phyloP scores from a whole-genome alignment of 2,113 vertebrate species.

The Chaenogobius annularis region DNA sequence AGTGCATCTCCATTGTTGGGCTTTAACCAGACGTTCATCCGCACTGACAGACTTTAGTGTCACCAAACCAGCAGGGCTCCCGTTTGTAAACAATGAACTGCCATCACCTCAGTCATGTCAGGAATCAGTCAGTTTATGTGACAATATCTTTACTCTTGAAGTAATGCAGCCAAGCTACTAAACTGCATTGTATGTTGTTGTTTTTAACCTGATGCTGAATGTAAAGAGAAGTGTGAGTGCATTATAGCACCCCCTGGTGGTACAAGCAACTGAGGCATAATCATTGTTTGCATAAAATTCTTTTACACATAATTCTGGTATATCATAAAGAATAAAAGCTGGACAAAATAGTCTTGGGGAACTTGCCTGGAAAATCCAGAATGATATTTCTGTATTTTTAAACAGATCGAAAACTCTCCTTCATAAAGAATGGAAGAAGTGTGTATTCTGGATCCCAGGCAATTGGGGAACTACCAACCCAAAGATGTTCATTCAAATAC shows the following conservation, averaged over 20 bases:
- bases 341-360: neutral
- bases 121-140: neutral
- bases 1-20: constrained; percentile 45
- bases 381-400: no score
- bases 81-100: constrained; percentile 3
- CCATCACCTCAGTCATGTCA: constrained; percentile 4
- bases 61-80: constrained; percentile 10
- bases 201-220: constrained; percentile 8
- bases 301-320: neutral
- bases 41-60: constrained; percentile 23
- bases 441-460: no score
- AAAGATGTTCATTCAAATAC: neutral
- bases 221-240: constrained; percentile 10
- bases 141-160: neutral
- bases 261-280: neutral
- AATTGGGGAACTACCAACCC: no score
- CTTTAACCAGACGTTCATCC: constrained; percentile 30
- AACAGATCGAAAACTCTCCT: no score
- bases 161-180: neutral
- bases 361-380: no score
- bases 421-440: no score
- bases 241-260: constrained; percentile 48
- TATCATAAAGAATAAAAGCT: neutral
- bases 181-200: neutral
- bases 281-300: neutral